Evolutionary conservation across 2,113 vertebrate genomes (phyloP), one percentile per base, ranked within the genome.

Genomic region (Heterochromis multidens): DNA sequence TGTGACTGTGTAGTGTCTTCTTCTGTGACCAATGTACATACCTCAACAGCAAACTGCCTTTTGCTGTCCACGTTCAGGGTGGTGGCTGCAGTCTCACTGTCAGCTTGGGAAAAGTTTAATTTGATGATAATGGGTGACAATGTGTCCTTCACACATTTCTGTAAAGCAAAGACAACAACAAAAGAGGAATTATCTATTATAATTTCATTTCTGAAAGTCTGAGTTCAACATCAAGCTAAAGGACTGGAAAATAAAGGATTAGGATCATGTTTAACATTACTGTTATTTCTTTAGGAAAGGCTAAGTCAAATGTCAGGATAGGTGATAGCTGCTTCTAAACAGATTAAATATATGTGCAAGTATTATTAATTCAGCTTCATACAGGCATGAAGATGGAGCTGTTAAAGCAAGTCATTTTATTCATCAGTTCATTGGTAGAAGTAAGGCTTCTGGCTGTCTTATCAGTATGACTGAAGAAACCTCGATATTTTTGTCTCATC

Each of bases 141-240:
- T 1, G 95, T 96, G 90, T 97, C 96, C 57, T 76, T 88, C 59
- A 97, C 91, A 87, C 97, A 97, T 16, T 81, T 85, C 97, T 97
- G 88, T 17, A 91, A 65, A 16, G 56, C 46, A 58, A 40, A 80
- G n/a, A n/a, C n/a, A 70, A 70, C 10, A 63, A 13, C 17, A 19
- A 62, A 7, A 60, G 1, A 61, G 2, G 2, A 61, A 29, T 63
- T 7, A 57, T 81, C 2, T 37, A 23, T 19, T 19, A 19, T 17
- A 6, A 46, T 8, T 40, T 40, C 10, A 19, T 60, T 11, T 27
- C 9, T 7, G 5, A 11, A 31, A 25, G 13, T 25, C 25, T 25
- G 19, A 54, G 5, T 31, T 61, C 25, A 59, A 5, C 31, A 14
- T 58, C 19, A 58, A 37, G 8, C 11, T 23, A 5, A 17, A 49